Evolutionary conservation across 2,888 invertebrate genomes (phyloP), one percentile per base, ranked within the genome.

Genomic region (Resseliella maxima): DNA sequence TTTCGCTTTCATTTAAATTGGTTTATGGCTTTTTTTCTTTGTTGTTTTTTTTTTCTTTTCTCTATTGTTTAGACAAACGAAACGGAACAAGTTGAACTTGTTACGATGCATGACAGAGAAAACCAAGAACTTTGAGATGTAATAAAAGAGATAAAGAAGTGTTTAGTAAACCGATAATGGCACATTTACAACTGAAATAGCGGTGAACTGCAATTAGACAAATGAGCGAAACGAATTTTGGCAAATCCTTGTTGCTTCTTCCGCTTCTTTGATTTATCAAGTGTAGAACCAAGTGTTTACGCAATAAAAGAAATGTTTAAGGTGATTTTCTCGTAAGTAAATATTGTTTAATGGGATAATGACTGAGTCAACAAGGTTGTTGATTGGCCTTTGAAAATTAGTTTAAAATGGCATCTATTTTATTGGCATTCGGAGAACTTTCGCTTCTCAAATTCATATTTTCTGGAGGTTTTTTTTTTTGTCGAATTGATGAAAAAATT

Each of bases 141-240:
- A 35, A 72, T 72, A 72, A 72, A 59, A 72, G 18, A 72, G 72
- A 35, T 72, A 72, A 72, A 72, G 72, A 72, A 31, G 12, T 72
- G 72, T 72, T 72, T 72, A 72, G 35, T 72, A 31, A 72, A 72
- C 72, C 72, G 72, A 72, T 72, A 72, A 72, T 72, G 72, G 72
- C 31, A 31, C 72, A 72, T 72, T 72, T 72, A 72, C 72, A 72
- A 31, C 72, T 31, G 31, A 72, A 72, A 72, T 72, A 35, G 31
- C 31, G 72, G 12, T 72, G 72, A 31, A 31, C 72, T 72, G 72
- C 31, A 72, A 72, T 72, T 72, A 72, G 31, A 72, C 72, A 15
- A 72, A 31, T 15, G 72, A 72, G 72, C 2, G 27, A 31, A 35
- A 31, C 72, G 31, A 27, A 72, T 72, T 72, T 72, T 31, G 31